Evolutionary conservation across 92 coral and sea anemone genomes (phyloP).

Genomic region (Epizoanthus illoricatus): DNA sequence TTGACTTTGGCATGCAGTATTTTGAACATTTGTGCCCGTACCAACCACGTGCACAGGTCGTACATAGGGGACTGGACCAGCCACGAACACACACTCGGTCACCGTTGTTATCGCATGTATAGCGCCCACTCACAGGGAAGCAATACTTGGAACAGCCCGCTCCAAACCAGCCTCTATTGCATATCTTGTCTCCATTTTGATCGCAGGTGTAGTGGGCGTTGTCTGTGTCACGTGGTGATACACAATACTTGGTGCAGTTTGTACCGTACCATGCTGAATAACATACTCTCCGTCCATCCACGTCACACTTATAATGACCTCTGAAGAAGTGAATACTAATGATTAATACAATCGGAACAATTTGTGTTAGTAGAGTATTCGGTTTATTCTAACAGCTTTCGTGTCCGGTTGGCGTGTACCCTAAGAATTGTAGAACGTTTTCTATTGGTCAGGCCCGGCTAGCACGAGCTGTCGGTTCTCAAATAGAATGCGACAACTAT

Average conservation of each 20-base stretch:
- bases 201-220: slow-evolving; percentile 19
- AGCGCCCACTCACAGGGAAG: slow-evolving; percentile 2
- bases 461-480: too few species aligned
- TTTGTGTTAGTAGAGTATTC: background rate
- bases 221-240: background rate
- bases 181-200: slow-evolving; percentile 31
- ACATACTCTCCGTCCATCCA: slow-evolving; percentile 30
- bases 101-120: slow-evolving; percentile 27
- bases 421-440: too few species aligned
- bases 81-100: slow-evolving; percentile 25
- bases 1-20: slow-evolving; percentile 13
- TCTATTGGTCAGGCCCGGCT: too few species aligned
- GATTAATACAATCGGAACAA: too few species aligned
- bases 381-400: too few species aligned
- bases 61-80: slow-evolving; percentile 28
- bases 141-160: slow-evolving; percentile 19
- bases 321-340: background rate
- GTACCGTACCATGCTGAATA: slow-evolving; percentile 31
- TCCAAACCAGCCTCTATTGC: slow-evolving; percentile 29
- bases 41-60: slow-evolving; percentile 34
- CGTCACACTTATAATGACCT: slow-evolving; percentile 22
- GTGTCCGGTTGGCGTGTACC: too few species aligned
- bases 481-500: too few species aligned
- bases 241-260: slow-evolving; percentile 38
- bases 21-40: slow-evolving; percentile 20